Evolutionary conservation across 2,797 vertebrate species (phyloP).

Genomic region (Enteromius argenteus): DNA sequence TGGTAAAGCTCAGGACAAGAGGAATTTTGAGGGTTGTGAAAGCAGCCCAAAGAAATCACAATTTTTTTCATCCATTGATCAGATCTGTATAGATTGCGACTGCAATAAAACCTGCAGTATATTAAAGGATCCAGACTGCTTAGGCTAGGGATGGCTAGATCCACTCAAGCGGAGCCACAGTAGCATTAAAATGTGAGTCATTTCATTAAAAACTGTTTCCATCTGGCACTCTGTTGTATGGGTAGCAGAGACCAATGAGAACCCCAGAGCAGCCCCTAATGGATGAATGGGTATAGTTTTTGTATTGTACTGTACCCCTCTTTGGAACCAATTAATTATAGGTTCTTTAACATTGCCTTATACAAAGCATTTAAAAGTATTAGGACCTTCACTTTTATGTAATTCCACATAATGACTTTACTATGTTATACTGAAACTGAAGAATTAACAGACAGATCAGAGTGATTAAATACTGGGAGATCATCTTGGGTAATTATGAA

Average conservation of each 20-base stretch:
- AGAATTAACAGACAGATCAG: conserved; percentile 36
- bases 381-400: background rate
- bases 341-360: background rate
- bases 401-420: conserved; percentile 21
- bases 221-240: conserved; percentile 16
- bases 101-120: conserved; percentile 26
- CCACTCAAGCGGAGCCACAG: conserved; percentile 18
- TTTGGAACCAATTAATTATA: background rate
- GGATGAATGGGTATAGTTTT: background rate
- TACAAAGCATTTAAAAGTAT: conserved; percentile 3
- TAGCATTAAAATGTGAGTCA: conserved; percentile 3
- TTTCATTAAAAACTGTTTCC: conserved; percentile 28
- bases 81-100: conserved; percentile 35
- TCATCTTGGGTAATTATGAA: conserved; percentile 37
- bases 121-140: conserved; percentile 19
- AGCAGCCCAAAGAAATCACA: conserved; percentile 21
- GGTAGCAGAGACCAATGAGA: background rate
- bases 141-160: background rate
- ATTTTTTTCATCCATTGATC: conserved; percentile 29
- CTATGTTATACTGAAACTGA: conserved; percentile 14
- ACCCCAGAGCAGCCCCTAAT: background rate
- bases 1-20: background rate
- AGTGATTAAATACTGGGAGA: conserved; percentile 38
- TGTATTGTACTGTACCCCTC: background rate
- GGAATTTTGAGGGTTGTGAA: conserved; percentile 15